Conservation (phyloP, 2,888 invertebrate species). For the Cosmia trapezina region DNA sequence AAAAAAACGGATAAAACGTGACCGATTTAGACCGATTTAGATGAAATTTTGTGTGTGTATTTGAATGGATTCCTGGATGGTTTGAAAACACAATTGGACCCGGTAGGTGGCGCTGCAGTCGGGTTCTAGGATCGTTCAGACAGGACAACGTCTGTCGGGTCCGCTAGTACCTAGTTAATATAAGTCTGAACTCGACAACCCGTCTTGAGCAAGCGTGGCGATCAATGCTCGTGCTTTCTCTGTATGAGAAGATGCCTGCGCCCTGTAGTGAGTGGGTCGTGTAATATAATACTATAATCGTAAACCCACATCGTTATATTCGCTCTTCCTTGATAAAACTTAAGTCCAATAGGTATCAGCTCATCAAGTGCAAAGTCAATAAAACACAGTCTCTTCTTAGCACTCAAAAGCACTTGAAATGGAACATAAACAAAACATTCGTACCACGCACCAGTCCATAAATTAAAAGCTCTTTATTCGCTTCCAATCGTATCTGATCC, state of each 20-base stretch:
- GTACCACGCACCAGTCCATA: slow-evolving; percentile 46
- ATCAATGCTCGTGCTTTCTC: background rate
- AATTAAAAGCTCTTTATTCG: slow-evolving; percentile 61
- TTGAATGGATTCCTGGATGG: no score
- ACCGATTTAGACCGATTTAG: no score
- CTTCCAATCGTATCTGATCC: slow-evolving; percentile 61
- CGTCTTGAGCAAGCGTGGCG: background rate
- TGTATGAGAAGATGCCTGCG: no score
- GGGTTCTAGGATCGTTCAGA: no score
- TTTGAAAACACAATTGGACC: no score
- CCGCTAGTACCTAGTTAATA: no score
- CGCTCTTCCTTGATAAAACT: slow-evolving; percentile 3
- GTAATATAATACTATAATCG: background rate
- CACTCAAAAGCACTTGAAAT: slow-evolving; percentile 29
- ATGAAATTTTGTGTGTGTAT: no score
- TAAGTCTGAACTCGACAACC: background rate
- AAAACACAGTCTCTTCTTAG: slow-evolving; percentile 37
- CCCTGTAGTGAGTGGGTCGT: background rate
- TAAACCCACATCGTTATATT: slow-evolving; percentile 1
- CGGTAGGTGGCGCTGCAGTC: no score
- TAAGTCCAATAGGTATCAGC: slow-evolving; percentile 20
- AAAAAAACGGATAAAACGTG: no score
- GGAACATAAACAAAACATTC: slow-evolving; percentile 56
- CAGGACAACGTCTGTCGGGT: no score
- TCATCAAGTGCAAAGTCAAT: slow-evolving; percentile 37